Base-by-base conservation (phyloP, 2,888 invertebrate genomes). In the Hypselothyrea guttata region DNA sequence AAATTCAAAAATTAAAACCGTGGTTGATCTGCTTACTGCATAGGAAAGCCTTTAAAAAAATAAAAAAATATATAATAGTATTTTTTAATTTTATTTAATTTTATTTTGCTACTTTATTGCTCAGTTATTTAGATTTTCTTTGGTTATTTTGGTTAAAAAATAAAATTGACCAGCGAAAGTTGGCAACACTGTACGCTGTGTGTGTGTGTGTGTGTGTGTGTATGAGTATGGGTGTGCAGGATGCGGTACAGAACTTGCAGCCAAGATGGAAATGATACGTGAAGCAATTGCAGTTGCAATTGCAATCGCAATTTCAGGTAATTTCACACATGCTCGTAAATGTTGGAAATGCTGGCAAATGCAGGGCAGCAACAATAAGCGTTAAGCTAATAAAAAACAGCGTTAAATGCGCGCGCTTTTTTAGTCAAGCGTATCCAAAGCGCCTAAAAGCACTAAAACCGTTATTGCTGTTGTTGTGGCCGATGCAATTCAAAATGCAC, bases 301-400 rank as follows among this genome's bases (percentile, higher is more conserved):
- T 59, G 22, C n/a, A n/a, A n/a, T n/a, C n/a, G n/a, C 55, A 48
- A 61, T 59, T 59, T 49, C 54, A 54, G 58, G 44, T 44, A 67
- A 63, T 58, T 67, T 66, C 56, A 56, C 67, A 55, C 65, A 55
- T 66, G 55, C 40, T 33, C 35, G 37, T 37, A 58, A 58, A 58
- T 63, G 52, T 57, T 62, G 9, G 30, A 54, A 51, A 62, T 33
- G 27, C 34, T 62, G 56, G 55, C 42, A 35, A 8, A 35, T 13
- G 34, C 27, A 53, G 53, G 53, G 65, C 48, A 61, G 8, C 34
- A 34, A 27, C 40, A 15, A n/a, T 9, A 35, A 22, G 46, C 58
- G 54, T 45, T 63, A 40, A 59, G 55, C 44, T 58, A 52, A 69
- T 68, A 68, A 64, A 68, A 64, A 68, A 55, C 68, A 68, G 58